phyloP scores from a whole-genome alignment of 2,113 vertebrate genomes.

The Oxyruncus cristatus region DNA sequence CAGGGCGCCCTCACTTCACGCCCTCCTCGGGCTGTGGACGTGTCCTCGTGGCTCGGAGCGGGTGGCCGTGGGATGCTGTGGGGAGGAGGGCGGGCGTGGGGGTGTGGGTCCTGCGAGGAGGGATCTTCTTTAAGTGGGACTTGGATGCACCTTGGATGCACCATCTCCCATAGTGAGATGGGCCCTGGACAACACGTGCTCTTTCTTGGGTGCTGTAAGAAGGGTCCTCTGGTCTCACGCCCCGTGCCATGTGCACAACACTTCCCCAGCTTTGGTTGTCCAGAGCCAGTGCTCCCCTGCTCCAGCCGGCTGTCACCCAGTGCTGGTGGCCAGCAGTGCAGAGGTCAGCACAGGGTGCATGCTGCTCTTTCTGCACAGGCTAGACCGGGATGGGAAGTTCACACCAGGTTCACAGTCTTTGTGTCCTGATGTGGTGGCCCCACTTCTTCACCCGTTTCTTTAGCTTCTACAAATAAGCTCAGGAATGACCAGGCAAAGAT shows the following conservation, averaged over 20 bases:
- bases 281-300: neutral
- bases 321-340: neutral
- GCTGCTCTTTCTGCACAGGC: accelerated
- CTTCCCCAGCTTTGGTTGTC: no score
- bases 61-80: neutral
- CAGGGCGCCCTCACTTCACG: accelerated
- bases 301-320: neutral
- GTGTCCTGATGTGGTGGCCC: neutral
- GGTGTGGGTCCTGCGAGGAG: neutral
- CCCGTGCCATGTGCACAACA: neutral
- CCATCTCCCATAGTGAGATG: neutral
- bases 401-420: neutral
- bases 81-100: neutral
- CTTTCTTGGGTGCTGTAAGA: neutral
- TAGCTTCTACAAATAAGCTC: neutral
- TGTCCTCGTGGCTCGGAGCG: neutral
- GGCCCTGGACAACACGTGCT: accelerated
- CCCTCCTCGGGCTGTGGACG: neutral
- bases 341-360: accelerated
- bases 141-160: neutral
- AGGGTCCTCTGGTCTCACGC: accelerated
- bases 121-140: neutral
- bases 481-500: neutral
- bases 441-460: neutral
- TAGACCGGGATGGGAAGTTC: neutral